Evolutionary conservation across 2,113 vertebrate species (phyloP).

Genomic region (Irena cyanogastra): DNA sequence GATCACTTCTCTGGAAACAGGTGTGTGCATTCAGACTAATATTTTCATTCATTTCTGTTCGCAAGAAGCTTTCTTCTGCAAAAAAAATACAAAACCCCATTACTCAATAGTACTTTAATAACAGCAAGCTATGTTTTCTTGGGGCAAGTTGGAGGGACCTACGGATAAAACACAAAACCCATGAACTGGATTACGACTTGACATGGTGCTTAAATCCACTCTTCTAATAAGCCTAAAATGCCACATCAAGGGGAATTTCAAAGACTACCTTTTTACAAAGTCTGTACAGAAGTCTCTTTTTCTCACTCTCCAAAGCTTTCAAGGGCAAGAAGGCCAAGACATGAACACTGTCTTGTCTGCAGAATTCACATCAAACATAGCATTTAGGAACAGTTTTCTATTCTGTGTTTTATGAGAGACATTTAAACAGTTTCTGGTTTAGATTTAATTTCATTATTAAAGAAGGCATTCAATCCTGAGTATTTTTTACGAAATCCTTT

Average conservation of each 20-base stretch:
- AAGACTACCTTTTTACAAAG: slow-evolving; percentile 13
- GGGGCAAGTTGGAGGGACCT: neutral
- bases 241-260: slow-evolving; percentile 52
- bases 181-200: slow-evolving; percentile 15
- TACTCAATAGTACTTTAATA: neutral
- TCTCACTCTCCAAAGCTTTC: slow-evolving; percentile 27
- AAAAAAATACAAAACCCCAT: neutral
- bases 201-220: neutral
- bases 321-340: slow-evolving; percentile 36
- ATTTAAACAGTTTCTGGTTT: neutral
- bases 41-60: neutral
- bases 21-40: neutral
- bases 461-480: neutral
- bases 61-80: neutral
- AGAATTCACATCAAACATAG: slow-evolving; percentile 22
- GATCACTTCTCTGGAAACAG: neutral
- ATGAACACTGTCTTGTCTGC: neutral
- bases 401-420: neutral
- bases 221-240: slow-evolving; percentile 53
- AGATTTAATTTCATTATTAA: slow-evolving; percentile 5
- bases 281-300: slow-evolving; percentile 28
- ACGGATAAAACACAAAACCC: neutral
- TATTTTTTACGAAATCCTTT: neutral
- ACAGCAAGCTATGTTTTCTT: neutral
- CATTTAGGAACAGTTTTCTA: neutral